These are phyloP conservation scores for Todiramphus chloris DNA, from an alignment of 2,113 vertebrate genomes.

Conservation along the genomic window DNA sequence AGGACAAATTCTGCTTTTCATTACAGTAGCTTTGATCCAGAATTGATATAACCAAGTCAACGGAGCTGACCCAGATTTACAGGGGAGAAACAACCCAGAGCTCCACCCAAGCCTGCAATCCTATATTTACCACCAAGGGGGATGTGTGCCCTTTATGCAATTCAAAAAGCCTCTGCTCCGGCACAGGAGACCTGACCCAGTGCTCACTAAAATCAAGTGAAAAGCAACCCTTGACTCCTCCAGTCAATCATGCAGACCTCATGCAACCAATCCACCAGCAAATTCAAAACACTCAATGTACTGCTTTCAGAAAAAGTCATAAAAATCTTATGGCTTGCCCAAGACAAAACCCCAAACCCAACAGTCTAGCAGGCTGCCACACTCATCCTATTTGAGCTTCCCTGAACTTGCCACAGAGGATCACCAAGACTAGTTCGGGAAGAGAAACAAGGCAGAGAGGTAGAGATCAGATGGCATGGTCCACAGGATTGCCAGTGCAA, in stretches of 20 bases:
- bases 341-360: not conserved
- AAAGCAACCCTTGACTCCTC: not conserved
- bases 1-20: not conserved
- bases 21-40: not conserved
- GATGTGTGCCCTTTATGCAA: not conserved
- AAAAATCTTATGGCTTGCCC: not conserved
- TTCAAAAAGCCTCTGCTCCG: not conserved
- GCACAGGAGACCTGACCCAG: not conserved
- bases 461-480: not conserved
- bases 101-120: not conserved
- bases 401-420: not conserved
- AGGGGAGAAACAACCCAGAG: not conserved
- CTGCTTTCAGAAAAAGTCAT: not conserved
- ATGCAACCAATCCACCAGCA: not conserved
- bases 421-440: not conserved
- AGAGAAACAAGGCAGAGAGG: not conserved
- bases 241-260: not conserved
- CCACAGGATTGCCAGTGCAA: not conserved
- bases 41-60: not conserved
- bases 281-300: not conserved
- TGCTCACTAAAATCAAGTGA: not conserved
- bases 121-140: not conserved
- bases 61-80: slow-evolving; percentile 1
- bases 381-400: not conserved
- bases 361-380: not conserved